These are phyloP conservation scores for mouse (Mus musculus) DNA, from an alignment of 2,113 vertebrate species.

Conservation along the genomic window GRCm39 chr16:72634001-72634500, in stretches of 20 bases:
- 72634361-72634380: not conserved
- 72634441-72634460: slow-evolving; percentile 62
- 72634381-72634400: not conserved
- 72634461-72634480: not conserved
- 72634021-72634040: not conserved
- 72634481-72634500: not conserved
- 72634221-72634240: not conserved
- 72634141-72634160: not conserved
- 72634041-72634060: not conserved
- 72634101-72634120: not conserved
- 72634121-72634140: not conserved
- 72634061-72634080: not conserved
- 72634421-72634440: not conserved
- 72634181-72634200: not conserved
- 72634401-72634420: not conserved
- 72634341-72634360: not conserved
- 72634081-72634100: slow-evolving; percentile 7
- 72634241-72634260: not conserved
- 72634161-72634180: not conserved
- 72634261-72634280: not conserved
- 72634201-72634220: not conserved
- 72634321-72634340: not conserved
- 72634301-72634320: not conserved
- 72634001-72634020: not conserved
- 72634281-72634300: slow-evolving; percentile 6